Percentiles rank a stretch among this genome's conserved stretches.
These are phyloP conservation scores for Aurelia aurita DNA, from an alignment of 30 jellyfish, hydroid and myxozoan species.

Conservation along the genomic window DNA sequence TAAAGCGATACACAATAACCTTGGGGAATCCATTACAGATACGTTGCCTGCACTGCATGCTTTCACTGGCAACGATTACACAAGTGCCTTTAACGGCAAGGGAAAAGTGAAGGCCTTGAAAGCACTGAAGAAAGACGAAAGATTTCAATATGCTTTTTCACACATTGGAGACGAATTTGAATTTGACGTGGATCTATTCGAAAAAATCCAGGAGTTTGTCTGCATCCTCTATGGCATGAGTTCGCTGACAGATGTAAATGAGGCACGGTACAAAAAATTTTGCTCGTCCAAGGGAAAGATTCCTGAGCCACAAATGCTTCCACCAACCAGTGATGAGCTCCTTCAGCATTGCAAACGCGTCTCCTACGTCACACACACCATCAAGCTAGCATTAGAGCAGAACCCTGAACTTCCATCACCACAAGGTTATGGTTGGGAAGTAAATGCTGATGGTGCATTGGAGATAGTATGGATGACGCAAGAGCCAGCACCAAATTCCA, in stretches of 20 bases:
- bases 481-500: conserved; percentile 61
- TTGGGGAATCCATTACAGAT: conserved; percentile 34
- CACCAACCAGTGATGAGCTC: conserved; percentile 61
- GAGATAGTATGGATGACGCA: conserved; percentile 61
- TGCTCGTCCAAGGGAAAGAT: conserved; percentile 40
- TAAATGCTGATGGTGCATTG: not conserved
- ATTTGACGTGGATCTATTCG: conserved; percentile 36
- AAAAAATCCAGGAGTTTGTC: conserved; percentile 27
- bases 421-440: conserved; percentile 64
- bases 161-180: conserved; percentile 32
- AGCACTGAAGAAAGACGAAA: conserved; percentile 17
- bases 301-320: conserved; percentile 75
- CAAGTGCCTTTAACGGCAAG: conserved; percentile 53
- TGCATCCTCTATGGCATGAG: conserved; percentile 56
- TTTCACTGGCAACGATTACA: conserved; percentile 62
- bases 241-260: conserved; percentile 24
- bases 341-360: conserved; percentile 58
- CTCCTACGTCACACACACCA: conserved; percentile 31
- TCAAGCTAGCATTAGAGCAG: conserved; percentile 39
- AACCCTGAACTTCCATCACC: conserved; percentile 60
- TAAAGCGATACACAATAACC: conserved; percentile 25
- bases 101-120: conserved; percentile 46
- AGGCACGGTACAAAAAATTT: conserved; percentile 57
- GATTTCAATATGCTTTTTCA: conserved; percentile 27
- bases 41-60: conserved; percentile 65